A percentile compares a stretch with the other conserved stretches of the same genome.
Conservation (phyloP, 2,113 vertebrate genomes). For the Diphyllodes magnificus region DNA sequence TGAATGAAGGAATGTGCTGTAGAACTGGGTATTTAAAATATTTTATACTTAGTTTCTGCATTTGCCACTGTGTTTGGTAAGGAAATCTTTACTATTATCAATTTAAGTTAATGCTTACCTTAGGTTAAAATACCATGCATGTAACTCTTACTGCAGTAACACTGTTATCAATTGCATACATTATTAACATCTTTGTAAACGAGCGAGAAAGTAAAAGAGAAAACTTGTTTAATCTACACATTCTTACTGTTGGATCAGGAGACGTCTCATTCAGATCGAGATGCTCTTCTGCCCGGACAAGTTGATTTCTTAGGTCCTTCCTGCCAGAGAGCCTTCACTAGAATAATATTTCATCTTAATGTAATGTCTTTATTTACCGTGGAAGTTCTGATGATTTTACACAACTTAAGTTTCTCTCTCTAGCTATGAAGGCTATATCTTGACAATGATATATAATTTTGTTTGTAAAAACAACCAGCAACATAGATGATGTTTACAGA, state of each 20-base stretch:
- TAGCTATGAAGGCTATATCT: background rate
- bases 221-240: background rate
- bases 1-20: background rate
- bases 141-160: background rate
- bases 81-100: background rate
- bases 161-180: background rate
- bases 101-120: background rate
- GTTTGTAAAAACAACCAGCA: slow-evolving; percentile 23
- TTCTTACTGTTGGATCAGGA: background rate
- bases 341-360: background rate
- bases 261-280: background rate
- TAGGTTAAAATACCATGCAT: background rate
- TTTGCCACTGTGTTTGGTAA: background rate
- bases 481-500: background rate
- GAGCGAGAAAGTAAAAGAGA: background rate
- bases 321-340: background rate
- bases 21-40: background rate
- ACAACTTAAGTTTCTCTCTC: background rate
- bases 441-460: background rate
- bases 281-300: background rate
- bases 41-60: background rate
- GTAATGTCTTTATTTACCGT: background rate
- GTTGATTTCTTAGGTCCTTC: background rate
- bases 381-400: background rate
- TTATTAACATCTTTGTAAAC: background rate